phyloP scores from a whole-genome alignment of 2,113 vertebrate species.

The Dipodomys stephensi region DNA sequence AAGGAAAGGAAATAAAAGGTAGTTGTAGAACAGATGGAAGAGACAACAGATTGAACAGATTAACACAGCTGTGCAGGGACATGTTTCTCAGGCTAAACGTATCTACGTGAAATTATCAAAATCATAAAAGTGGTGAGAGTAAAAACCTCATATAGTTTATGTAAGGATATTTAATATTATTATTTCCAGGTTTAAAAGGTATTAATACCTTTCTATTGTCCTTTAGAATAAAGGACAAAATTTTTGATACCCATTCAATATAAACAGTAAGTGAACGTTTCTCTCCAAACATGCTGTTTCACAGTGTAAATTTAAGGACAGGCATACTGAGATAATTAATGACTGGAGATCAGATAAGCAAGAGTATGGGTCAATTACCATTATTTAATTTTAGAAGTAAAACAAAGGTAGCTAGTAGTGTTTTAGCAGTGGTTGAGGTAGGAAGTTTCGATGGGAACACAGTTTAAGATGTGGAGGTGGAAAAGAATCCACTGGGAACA shows the following conservation, averaged over 20 bases:
- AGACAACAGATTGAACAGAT: neutral
- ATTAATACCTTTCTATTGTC: neutral
- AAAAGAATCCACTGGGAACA: neutral
- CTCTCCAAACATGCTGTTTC: slow-evolving; percentile 33
- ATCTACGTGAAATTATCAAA: neutral
- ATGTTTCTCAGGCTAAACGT: neutral
- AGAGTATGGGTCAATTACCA: neutral
- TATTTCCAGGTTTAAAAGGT: slow-evolving; percentile 17
- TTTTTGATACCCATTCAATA: slow-evolving; percentile 3
- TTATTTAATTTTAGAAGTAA: slow-evolving; percentile 47
- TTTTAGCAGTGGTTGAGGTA: neutral
- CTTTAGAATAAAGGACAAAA: slow-evolving; percentile 48
- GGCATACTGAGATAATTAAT: slow-evolving; percentile 13
- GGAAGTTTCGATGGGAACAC: neutral
- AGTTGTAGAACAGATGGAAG: neutral
- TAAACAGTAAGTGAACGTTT: slow-evolving; percentile 26
- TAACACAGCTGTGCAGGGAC: neutral
- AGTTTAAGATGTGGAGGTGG: neutral
- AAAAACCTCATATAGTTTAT: neutral
- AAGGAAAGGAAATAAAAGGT: neutral
- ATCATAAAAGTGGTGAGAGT: neutral
- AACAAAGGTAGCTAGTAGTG: neutral
- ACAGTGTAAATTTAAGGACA: neutral
- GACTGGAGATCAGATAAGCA: neutral
- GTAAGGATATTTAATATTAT: neutral